phyloP scores from a whole-genome alignment of 2,888 invertebrate genomes.

The Thumatha senex region DNA sequence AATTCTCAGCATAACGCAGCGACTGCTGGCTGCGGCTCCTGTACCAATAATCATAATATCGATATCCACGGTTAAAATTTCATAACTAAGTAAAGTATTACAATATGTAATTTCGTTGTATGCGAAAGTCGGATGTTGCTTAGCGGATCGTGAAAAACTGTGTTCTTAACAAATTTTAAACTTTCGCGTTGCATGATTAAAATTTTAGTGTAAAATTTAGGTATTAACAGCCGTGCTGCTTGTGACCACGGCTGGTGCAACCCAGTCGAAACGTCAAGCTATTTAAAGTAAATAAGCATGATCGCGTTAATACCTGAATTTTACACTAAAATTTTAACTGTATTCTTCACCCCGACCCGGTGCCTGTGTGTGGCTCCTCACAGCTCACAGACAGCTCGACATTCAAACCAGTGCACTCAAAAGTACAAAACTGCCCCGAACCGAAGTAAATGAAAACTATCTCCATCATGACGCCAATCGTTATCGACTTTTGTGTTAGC shows the following conservation, averaged over 20 bases:
- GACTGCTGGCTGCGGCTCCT: too few species aligned
- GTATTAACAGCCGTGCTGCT: too few species aligned
- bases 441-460: neutral
- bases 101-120: too few species aligned
- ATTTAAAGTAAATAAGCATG: too few species aligned
- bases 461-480: neutral
- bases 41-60: neutral
- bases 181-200: too few species aligned
- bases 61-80: neutral
- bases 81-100: too few species aligned
- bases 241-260: too few species aligned
- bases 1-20: too few species aligned
- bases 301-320: too few species aligned
- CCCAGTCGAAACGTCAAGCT: too few species aligned
- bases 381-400: neutral
- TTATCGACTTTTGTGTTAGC: neutral
- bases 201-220: too few species aligned
- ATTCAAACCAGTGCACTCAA: neutral
- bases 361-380: neutral
- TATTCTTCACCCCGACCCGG: neutral
- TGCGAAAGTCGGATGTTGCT: neutral
- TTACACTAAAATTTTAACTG: too few species aligned
- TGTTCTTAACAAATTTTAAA: neutral
- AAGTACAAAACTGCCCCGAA: neutral
- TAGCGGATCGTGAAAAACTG: neutral